Base-by-base conservation (phyloP, 2,888 invertebrate genomes). In the Lacanobia oleracea region DNA sequence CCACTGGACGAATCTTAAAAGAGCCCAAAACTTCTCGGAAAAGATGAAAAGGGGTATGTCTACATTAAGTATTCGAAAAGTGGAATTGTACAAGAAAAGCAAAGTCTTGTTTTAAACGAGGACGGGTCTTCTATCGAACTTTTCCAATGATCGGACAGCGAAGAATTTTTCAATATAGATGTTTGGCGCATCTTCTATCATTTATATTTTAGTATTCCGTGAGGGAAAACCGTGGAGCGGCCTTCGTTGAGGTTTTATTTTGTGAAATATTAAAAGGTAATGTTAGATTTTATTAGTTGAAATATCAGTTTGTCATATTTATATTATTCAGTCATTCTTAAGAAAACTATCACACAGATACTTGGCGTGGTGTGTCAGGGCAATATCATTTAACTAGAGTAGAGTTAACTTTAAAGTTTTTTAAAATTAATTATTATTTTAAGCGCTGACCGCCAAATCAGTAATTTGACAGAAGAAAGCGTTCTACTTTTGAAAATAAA, bases 71-170 rank as follows among this genome's bases (percentile, higher is more conserved):
- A 94, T 94, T 94, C 92, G 88, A 90, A 94, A 94, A 94, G 94
- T 93, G 89, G 91, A 93, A 93, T 93, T 93, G 94, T 93, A 93
- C 92, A 93, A 93, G 94, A 94, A 94, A 94, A 94, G 94, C 94
- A 94, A 94, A 94, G 92, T 93, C 94, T 93, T 94, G 95, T 95
- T 93, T 93, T 92, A 93, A 93, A 92, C 90, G 90, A 90, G 84
- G 88, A 89, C 90, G 90, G 89, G 90, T 91, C 92, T 93, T 93
- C 92, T 91, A 92, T 93, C 89, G 91, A 93, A 94, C 92, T 92
- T 94, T 94, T 88, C 90, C 91, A 93, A 92, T 93, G 93, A 93
- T 92, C 92, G 91, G 90, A 92, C 92, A 92, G 90, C 89, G 85
- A 92, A 91, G 92, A 93, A 94, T 93, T 94, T 94, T 94, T 93